phyloP scores from a whole-genome alignment of 2,113 vertebrate species.

The Uria lomvia region DNA sequence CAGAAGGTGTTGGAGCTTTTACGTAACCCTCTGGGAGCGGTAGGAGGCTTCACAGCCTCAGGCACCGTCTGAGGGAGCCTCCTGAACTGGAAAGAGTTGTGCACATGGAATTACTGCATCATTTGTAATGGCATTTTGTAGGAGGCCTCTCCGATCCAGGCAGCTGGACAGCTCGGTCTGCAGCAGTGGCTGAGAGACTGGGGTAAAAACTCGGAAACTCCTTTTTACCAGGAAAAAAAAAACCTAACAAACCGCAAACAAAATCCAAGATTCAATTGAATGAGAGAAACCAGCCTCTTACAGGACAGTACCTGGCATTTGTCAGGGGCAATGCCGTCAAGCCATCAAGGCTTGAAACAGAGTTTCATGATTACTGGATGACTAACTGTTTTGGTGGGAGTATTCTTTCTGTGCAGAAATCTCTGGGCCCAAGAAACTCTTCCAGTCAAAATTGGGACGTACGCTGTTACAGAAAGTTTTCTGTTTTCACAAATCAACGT shows the following conservation, averaged over 20 bases:
- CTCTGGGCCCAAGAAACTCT: neutral
- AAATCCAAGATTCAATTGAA: neutral
- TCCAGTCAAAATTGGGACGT: neutral
- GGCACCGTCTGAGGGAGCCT: neutral
- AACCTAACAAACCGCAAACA: neutral
- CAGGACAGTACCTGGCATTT: neutral
- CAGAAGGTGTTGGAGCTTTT: neutral
- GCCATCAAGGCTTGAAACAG: neutral
- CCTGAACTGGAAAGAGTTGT: neutral
- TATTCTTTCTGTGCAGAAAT: neutral
- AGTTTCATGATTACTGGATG: neutral
- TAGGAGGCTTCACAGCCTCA: neutral
- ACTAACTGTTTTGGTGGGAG: neutral
- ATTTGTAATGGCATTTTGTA: neutral
- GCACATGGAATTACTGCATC: neutral
- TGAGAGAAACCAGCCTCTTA: neutral
- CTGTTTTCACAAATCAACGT: neutral
- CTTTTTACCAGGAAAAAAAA: neutral
- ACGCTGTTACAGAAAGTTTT: neutral
- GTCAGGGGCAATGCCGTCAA: neutral
- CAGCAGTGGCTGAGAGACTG: neutral
- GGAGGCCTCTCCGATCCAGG: neutral
- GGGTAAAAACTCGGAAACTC: neutral
- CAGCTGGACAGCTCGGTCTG: neutral
- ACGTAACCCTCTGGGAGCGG: neutral